Evolutionary conservation across 1,140 invertebrate genomes (phyloP).

Genomic region (Tribolium madens): DNA sequence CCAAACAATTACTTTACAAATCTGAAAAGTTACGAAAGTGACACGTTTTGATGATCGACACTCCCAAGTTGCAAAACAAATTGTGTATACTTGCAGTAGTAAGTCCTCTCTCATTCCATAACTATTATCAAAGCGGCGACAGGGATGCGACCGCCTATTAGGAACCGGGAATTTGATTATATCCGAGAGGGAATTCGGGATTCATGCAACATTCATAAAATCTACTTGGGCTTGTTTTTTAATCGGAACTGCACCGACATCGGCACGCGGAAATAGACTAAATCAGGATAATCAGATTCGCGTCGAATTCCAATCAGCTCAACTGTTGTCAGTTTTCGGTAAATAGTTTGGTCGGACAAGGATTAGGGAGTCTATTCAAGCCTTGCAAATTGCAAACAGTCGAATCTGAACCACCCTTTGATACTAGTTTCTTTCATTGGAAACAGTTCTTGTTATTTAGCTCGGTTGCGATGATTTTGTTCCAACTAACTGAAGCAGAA

Average conservation of each 20-base stretch:
- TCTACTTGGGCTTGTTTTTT: slow-evolving; percentile 17
- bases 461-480: neutral
- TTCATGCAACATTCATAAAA: slow-evolving; percentile 34
- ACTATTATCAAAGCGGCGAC: neutral
- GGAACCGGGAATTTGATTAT: slow-evolving; percentile 1
- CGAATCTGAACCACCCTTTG: neutral
- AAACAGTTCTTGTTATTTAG: neutral
- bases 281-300: slow-evolving; percentile 18
- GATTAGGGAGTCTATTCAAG: slow-evolving; percentile 21
- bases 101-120: neutral
- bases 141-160: neutral
- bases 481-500: neutral
- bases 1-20: slow-evolving; percentile 7
- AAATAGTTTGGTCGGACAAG: slow-evolving; percentile 7
- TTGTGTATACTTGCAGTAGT: neutral
- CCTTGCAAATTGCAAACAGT: slow-evolving; percentile 5
- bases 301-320: slow-evolving; percentile 9
- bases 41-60: neutral
- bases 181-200: neutral
- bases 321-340: slow-evolving; percentile 30
- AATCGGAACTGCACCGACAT: slow-evolving; percentile 6
- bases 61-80: neutral
- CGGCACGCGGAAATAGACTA: neutral
- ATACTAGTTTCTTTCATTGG: slow-evolving; percentile 18
- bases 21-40: neutral